Conservation (phyloP, 2,888 invertebrate genomes). For the Drosophila mimetica region DNA sequence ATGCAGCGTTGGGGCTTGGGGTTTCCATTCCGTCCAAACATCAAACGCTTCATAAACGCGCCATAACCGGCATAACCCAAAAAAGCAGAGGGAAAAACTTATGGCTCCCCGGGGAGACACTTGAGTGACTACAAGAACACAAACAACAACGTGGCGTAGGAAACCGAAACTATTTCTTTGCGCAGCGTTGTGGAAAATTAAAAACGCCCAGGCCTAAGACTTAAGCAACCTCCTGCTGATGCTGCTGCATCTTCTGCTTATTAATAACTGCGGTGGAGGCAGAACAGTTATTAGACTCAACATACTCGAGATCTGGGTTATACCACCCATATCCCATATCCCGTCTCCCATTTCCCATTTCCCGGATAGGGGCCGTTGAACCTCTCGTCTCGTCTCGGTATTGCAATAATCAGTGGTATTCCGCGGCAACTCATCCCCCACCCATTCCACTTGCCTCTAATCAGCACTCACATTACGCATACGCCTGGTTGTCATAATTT, state of each 20-base stretch:
- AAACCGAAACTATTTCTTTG: slow-evolving; percentile 81
- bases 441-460: slow-evolving; percentile 26
- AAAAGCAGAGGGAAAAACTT: slow-evolving; percentile 50
- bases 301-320: slow-evolving; percentile 26
- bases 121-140: slow-evolving; percentile 70
- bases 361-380: slow-evolving; percentile 25
- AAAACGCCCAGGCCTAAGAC: slow-evolving; percentile 59
- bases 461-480: slow-evolving; percentile 58
- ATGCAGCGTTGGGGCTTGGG: slow-evolving; percentile 56
- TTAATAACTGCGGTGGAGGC: slow-evolving; percentile 65
- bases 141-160: slow-evolving; percentile 30
- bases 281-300: slow-evolving; percentile 66
- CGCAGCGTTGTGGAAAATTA: slow-evolving; percentile 81
- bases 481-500: slow-evolving; percentile 48
- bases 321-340: slow-evolving; percentile 14
- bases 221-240: slow-evolving; percentile 32
- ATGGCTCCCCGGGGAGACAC: slow-evolving; percentile 76
- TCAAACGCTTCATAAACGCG: slow-evolving; percentile 79
- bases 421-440: not conserved
- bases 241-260: slow-evolving; percentile 48
- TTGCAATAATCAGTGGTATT: slow-evolving; percentile 12
- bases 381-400: slow-evolving; percentile 1
- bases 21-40: slow-evolving; percentile 54
- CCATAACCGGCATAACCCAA: slow-evolving; percentile 39
- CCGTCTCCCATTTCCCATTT: too few species aligned